Conservation (phyloP, 2,113 vertebrate species). For the Zapornia atra region DNA sequence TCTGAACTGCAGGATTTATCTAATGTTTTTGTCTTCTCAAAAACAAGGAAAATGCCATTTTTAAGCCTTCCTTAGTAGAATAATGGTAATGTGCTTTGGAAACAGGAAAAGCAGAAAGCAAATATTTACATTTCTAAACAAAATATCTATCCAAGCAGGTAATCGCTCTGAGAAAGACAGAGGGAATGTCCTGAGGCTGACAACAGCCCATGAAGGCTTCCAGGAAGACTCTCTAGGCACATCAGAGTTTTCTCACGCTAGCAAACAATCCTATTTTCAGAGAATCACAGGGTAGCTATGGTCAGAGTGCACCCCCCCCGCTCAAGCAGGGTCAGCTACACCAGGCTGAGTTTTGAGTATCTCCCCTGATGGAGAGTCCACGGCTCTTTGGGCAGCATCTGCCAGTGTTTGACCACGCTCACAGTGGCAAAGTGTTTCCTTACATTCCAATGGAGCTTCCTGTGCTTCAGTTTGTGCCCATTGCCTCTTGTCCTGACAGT, state of each 20-base stretch:
- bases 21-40: background rate
- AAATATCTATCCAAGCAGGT: constrained; percentile 46
- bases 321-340: background rate
- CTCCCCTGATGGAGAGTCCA: background rate
- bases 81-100: background rate
- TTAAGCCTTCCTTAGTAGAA: background rate
- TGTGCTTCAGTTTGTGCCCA: background rate
- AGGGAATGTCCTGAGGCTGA: background rate
- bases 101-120: constrained; percentile 35
- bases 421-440: background rate
- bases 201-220: background rate
- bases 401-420: background rate
- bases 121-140: constrained; percentile 1
- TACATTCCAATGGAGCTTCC: background rate
- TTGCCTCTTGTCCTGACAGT: background rate
- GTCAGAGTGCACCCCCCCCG: background rate
- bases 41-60: background rate
- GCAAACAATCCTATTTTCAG: background rate
- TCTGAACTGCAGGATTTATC: background rate
- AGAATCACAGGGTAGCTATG: background rate
- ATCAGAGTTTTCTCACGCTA: background rate
- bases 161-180: constrained; percentile 11
- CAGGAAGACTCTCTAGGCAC: background rate
- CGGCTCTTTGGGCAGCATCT: background rate
- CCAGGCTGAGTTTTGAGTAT: background rate